Base-by-base conservation (phyloP, 30 jellyfish, hydroid and myxozoan genomes). In the Turritopsis rubra region DNA sequence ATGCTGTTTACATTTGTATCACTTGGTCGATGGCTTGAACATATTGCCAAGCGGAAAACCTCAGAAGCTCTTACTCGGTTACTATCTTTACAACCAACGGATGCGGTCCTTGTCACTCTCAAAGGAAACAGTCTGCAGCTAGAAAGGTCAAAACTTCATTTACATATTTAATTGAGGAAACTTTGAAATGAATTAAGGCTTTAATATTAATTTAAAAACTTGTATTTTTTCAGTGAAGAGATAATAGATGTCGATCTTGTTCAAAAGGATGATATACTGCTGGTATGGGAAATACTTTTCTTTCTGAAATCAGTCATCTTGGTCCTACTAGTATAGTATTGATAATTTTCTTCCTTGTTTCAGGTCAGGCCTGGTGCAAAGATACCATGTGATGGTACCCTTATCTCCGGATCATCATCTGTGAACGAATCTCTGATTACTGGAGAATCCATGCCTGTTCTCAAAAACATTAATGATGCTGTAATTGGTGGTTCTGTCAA, bases 371-470 rank as follows among this genome's bases (percentile, higher is more conserved):
- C 97, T 8, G 99, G 99, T 18, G 84, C 92, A 8, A 89, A 88
- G 65, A 90, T 95, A 7, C 97, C 99, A 8, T 95, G 90, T 23
- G 99, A 95, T 82, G 99, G 97, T n/a, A 72, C 71, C 29, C 95
- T 95, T 1, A 41, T 89, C 18, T 91, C 88, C 19, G 99, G 97
- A 16, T 66, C 81, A 26, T 83, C 99, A 19, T 73, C 88, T 85
- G 96, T 95, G 4, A 92, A 95, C 65, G 99, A 95, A 53, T 86
- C 97, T 1, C 82, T 95, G 53, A 85, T 95, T 31, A 95, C 97
- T 21, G 99, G 99, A 18, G 99, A 95, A 71, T 87, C 99, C 27
- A 89, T 95, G 97, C 99, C 99, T 31, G 96, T 95, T 71, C 19
- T 90, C 22, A 95, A 95, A 72, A 80, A 74, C 27, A 21, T 74